phyloP scores from a whole-genome alignment of 2,113 vertebrate genomes.

The Balaenoptera acutorostrata region DNA sequence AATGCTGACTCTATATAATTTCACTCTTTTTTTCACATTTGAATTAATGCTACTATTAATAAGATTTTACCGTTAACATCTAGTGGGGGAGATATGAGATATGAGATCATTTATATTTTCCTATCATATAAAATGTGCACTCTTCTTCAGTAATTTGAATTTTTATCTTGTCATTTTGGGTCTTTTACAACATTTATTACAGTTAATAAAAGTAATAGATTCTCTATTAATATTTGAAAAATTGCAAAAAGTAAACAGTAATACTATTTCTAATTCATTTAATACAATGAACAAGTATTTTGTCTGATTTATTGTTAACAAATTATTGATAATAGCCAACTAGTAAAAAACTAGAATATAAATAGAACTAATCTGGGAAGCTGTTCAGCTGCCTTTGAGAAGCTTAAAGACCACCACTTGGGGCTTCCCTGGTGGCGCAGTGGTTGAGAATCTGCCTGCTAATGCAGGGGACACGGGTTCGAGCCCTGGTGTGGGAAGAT shows the following conservation, averaged over 20 bases:
- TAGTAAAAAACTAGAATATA: neutral
- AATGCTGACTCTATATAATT: neutral
- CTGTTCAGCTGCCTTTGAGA: neutral
- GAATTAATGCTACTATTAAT: neutral
- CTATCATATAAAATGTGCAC: neutral
- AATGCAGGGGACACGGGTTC: too few relatives aligned
- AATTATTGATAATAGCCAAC: neutral
- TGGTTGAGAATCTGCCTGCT: too few relatives aligned
- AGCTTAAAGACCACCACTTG: neutral
- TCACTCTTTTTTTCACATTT: constrained; percentile 7
- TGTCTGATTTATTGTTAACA: neutral
- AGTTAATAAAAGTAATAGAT: neutral
- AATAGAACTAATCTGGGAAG: neutral
- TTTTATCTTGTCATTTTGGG: neutral
- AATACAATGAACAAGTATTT: neutral
- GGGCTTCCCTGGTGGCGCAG: too few relatives aligned
- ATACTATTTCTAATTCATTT: neutral
- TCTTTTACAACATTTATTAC: neutral
- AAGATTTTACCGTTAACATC: neutral
- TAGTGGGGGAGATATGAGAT: neutral
- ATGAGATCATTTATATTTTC: neutral
- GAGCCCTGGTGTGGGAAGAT: too few relatives aligned
- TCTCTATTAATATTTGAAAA: neutral
- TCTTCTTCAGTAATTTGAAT: neutral
- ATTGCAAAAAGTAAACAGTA: neutral